These are phyloP conservation scores for Eubasilissa regina DNA, from an alignment of 1,140 invertebrate species.

Conservation along the genomic window DNA sequence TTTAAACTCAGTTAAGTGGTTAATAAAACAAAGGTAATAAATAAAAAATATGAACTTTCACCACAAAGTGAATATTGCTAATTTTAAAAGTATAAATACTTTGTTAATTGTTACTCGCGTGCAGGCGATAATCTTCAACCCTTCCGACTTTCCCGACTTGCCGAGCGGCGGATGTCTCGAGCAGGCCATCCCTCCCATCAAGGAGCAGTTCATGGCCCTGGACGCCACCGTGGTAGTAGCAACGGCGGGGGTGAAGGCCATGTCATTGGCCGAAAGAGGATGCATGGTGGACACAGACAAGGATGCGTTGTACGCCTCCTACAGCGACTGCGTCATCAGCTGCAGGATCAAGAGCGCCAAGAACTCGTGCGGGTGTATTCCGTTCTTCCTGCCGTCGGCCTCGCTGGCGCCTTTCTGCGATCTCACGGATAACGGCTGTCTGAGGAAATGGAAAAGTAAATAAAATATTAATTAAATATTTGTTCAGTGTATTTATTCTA, in stretches of 20 bases:
- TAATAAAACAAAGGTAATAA: too few relatives aligned
- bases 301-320: conserved; percentile 61
- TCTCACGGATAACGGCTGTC: conserved; percentile 66
- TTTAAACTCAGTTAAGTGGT: too few relatives aligned
- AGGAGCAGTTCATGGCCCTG: conserved; percentile 61
- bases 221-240: conserved; percentile 66
- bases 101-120: conserved; percentile 22
- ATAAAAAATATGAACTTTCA: too few relatives aligned
- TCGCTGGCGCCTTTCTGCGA: conserved; percentile 66
- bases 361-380: conserved; percentile 72
- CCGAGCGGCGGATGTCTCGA: conserved; percentile 69
- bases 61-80: too few relatives aligned
- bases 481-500: too few relatives aligned
- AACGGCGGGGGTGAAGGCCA: conserved; percentile 67
- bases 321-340: conserved; percentile 73
- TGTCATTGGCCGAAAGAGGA: conserved; percentile 63
- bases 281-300: conserved; percentile 71
- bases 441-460: conserved; percentile 60
- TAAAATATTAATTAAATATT: too few relatives aligned
- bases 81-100: too few relatives aligned
- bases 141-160: conserved; percentile 69
- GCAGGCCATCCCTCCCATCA: conserved; percentile 66
- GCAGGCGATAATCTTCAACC: conserved; percentile 69
- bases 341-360: conserved; percentile 71
- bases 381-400: conserved; percentile 71